Percentiles rank a stretch among this genome's conserved stretches.
phyloP scores from a whole-genome alignment of 2,888 invertebrate genomes.

The Leucophora obtusa region DNA sequence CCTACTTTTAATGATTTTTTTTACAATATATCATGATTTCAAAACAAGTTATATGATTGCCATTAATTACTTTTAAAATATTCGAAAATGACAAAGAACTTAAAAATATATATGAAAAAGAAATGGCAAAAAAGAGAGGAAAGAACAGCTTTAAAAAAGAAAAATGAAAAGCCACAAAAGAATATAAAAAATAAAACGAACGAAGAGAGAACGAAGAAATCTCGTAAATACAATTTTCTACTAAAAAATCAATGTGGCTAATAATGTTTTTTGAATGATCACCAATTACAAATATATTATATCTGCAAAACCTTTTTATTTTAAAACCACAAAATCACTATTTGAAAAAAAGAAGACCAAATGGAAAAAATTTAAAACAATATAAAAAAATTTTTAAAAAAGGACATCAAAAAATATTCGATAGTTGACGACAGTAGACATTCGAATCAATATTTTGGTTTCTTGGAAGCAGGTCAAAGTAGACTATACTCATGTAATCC shows the following conservation, averaged over 20 bases:
- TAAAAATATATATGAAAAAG: slow-evolving; percentile 64
- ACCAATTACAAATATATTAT: slow-evolving; percentile 70
- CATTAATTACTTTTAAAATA: slow-evolving; percentile 73
- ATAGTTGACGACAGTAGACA: too few relatives aligned
- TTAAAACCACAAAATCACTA: slow-evolving; percentile 64
- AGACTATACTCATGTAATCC: too few relatives aligned
- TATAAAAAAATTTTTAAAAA: slow-evolving; percentile 63
- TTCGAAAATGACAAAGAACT: slow-evolving; percentile 67
- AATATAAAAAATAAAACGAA: slow-evolving; percentile 64
- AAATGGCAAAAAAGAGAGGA: slow-evolving; percentile 68
- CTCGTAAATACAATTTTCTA: slow-evolving; percentile 56
- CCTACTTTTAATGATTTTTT: too few relatives aligned
- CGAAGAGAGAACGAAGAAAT: slow-evolving; percentile 62
- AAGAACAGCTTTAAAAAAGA: slow-evolving; percentile 68
- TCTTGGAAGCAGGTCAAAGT: too few relatives aligned
- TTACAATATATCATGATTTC: slow-evolving; percentile 76
- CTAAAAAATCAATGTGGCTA: slow-evolving; percentile 69
- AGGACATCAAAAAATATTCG: slow-evolving; percentile 63
- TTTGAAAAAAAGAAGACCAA: slow-evolving; percentile 65
- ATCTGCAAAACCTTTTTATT: slow-evolving; percentile 75
- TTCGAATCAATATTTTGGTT: too few relatives aligned
- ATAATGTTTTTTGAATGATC: slow-evolving; percentile 79
- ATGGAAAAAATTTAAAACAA: slow-evolving; percentile 65
- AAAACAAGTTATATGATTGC: slow-evolving; percentile 79
- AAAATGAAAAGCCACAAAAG: slow-evolving; percentile 67